These are phyloP conservation scores for Odontocerum albicorne DNA, from an alignment of 2,888 invertebrate species.

Conservation along the genomic window DNA sequence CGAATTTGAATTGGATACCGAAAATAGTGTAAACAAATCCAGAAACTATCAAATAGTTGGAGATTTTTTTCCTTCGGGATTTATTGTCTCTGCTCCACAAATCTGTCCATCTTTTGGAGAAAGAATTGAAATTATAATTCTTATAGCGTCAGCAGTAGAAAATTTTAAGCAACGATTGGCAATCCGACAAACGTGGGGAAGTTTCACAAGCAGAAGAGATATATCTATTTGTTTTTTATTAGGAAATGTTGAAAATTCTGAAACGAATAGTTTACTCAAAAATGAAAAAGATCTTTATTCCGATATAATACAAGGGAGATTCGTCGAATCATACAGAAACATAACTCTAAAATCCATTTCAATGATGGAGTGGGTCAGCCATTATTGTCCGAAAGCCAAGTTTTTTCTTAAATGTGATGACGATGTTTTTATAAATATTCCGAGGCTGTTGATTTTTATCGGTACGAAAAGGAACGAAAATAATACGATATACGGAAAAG, in stretches of 20 bases:
- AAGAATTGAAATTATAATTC: conserved; percentile 41
- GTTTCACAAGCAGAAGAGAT: conserved; percentile 45
- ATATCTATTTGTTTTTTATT: conserved; percentile 44
- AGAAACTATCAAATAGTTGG: too few species aligned
- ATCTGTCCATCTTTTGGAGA: conserved; percentile 1
- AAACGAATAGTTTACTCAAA: conserved; percentile 31
- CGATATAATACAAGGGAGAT: neutral
- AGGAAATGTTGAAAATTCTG: neutral
- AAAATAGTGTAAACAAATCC: too few species aligned
- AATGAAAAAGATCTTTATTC: conserved; percentile 2
- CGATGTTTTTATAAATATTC: conserved; percentile 9
- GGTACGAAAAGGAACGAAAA: neutral
- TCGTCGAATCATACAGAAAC: neutral
- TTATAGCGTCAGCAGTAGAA: conserved; percentile 47
- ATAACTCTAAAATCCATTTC: neutral
- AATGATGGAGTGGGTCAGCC: conserved; percentile 6
- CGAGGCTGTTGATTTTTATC: conserved; percentile 1
- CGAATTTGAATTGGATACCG: too few species aligned
- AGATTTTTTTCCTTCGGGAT: neutral
- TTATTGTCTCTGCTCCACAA: conserved; percentile 17
- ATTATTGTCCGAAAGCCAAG: conserved; percentile 9
- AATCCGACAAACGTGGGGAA: conserved; percentile 51
- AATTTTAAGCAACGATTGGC: conserved; percentile 47
- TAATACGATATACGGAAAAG: neutral
- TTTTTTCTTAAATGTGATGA: conserved; percentile 7